phyloP scores from a whole-genome alignment of 2,888 invertebrate genomes.

The Agelastica alni region DNA sequence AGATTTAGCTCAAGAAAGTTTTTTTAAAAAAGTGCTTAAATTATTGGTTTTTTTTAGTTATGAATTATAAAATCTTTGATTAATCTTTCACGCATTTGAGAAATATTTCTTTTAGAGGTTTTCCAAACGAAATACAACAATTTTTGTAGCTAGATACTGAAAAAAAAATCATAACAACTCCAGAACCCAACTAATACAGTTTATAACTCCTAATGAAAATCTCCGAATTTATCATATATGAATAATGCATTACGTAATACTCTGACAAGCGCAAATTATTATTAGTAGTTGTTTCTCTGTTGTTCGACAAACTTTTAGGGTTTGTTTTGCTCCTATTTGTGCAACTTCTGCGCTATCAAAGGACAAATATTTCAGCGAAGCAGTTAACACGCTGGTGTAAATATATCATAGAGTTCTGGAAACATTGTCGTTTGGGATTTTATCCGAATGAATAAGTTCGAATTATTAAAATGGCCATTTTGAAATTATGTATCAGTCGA shows the following conservation, averaged over 20 bases:
- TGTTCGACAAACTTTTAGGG: slow-evolving; percentile 19
- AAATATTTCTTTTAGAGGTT: too few species aligned
- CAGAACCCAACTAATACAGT: slow-evolving; percentile 3
- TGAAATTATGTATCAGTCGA: background rate
- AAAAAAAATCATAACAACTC: background rate
- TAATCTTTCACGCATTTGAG: too few species aligned
- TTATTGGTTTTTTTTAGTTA: too few species aligned
- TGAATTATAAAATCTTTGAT: too few species aligned
- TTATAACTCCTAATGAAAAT: slow-evolving; percentile 4
- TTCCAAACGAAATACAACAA: too few species aligned
- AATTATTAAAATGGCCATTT: background rate
- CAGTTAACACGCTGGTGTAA: slow-evolving; percentile 10
- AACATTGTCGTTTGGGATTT: slow-evolving; percentile 7
- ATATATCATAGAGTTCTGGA: slow-evolving; percentile 10
- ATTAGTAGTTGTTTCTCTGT: slow-evolving; percentile 18
- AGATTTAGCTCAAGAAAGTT: too few species aligned
- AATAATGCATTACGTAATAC: slow-evolving; percentile 17
- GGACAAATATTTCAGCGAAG: slow-evolving; percentile 17
- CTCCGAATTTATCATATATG: slow-evolving; percentile 13
- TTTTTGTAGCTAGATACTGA: too few species aligned
- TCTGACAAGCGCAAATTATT: slow-evolving; percentile 15
- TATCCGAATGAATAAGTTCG: slow-evolving; percentile 2
- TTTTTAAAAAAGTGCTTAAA: too few species aligned
- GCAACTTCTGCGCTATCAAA: slow-evolving; percentile 14
- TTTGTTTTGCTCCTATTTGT: slow-evolving; percentile 17